These are phyloP conservation scores for Eumaeus atala DNA, from an alignment of 1,140 invertebrate genomes.

Conservation along the genomic window DNA sequence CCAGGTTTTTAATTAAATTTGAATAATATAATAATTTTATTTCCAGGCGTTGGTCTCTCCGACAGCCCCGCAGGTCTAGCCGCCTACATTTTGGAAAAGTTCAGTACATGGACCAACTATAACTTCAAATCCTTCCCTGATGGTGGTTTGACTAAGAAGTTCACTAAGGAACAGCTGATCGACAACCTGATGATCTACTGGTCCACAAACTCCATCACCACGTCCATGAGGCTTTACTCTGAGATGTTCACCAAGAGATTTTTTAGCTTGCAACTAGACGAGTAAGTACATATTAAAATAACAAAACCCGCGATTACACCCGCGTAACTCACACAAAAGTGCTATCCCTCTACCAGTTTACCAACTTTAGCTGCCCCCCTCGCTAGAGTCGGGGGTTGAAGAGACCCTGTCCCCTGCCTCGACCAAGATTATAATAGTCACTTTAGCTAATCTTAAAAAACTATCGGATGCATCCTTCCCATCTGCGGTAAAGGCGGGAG, in stretches of 20 bases:
- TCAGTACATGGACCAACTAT: constrained; percentile 82
- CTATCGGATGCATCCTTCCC: too few relatives aligned
- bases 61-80: constrained; percentile 81
- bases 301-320: too few relatives aligned
- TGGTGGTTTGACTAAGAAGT: constrained; percentile 78
- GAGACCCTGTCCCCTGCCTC: too few relatives aligned
- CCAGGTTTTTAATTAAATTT: too few relatives aligned
- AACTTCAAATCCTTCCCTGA: constrained; percentile 73
- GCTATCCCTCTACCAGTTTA: too few relatives aligned
- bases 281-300: constrained; percentile 51
- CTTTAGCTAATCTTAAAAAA: too few relatives aligned
- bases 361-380: too few relatives aligned
- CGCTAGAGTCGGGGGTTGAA: too few relatives aligned
- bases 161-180: constrained; percentile 82
- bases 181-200: constrained; percentile 95
- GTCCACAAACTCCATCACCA: constrained; percentile 83
- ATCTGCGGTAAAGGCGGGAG: too few relatives aligned
- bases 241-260: constrained; percentile 73
- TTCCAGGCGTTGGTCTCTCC: constrained; percentile 74
- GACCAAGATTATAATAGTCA: too few relatives aligned
- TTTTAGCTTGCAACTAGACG: constrained; percentile 60
- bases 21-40: background rate
- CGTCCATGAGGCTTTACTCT: constrained; percentile 83
- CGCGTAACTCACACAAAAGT: too few relatives aligned
- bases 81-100: constrained; percentile 91